Percentiles rank a stretch among this genome's conserved stretches.
These are phyloP conservation scores for Plutomurus gul DNA, from an alignment of 1,140 invertebrate genomes.

Conservation along the genomic window DNA sequence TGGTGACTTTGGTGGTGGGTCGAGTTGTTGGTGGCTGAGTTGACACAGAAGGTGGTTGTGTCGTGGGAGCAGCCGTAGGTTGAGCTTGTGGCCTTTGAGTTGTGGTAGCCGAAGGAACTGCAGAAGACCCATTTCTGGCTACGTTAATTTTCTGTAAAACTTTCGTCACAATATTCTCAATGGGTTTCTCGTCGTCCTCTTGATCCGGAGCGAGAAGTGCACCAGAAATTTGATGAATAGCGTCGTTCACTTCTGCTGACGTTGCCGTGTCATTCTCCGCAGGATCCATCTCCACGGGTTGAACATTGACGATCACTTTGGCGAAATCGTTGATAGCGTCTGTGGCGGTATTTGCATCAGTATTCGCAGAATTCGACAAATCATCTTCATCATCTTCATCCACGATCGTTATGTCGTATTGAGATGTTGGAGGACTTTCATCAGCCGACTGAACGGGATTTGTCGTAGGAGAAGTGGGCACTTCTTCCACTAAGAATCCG, in stretches of 20 bases:
- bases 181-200: slow-evolving; percentile 35
- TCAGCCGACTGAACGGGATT: slow-evolving; percentile 21
- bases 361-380: background rate
- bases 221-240: slow-evolving; percentile 53
- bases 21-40: background rate
- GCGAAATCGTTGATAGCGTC: slow-evolving; percentile 41
- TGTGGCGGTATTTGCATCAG: background rate
- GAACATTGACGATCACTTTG: slow-evolving; percentile 31
- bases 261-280: slow-evolving; percentile 51
- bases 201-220: slow-evolving; percentile 42
- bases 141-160: slow-evolving; percentile 46
- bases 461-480: background rate
- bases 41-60: background rate
- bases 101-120: background rate
- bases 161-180: slow-evolving; percentile 53
- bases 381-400: slow-evolving; percentile 48
- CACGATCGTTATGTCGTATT: background rate
- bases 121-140: slow-evolving; percentile 34
- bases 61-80: background rate
- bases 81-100: background rate
- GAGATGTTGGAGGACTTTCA: slow-evolving; percentile 29
- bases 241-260: slow-evolving; percentile 51
- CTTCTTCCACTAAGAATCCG: background rate
- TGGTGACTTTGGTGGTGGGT: slow-evolving; percentile 12
- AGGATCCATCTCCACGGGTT: background rate